These are phyloP conservation scores for Saturnia japonica DNA, from an alignment of 2,888 invertebrate species.

Conservation along the genomic window DNA sequence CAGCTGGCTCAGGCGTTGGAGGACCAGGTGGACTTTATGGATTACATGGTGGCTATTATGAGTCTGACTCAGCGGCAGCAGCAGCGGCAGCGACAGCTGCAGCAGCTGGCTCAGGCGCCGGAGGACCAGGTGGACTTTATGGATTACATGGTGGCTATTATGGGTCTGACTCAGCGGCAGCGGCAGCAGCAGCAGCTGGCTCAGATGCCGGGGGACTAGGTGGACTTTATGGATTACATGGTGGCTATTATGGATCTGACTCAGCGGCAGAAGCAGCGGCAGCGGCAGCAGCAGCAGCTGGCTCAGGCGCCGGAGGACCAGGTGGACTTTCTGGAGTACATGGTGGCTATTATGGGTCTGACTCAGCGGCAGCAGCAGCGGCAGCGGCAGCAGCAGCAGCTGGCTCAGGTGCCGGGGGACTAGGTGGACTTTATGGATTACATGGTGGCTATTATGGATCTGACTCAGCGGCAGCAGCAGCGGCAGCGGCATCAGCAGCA, in stretches of 20 bases:
- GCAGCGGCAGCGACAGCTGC: constrained; percentile 13
- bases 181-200: neutral
- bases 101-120: neutral
- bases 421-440: constrained; percentile 2
- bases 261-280: constrained; percentile 11
- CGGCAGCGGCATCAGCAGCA: constrained; percentile 10
- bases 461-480: constrained; percentile 4
- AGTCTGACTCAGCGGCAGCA: neutral
- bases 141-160: neutral
- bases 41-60: neutral
- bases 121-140: neutral
- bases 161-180: neutral
- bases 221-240: neutral
- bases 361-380: constrained; percentile 9
- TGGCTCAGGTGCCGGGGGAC: neutral
- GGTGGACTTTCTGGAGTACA: constrained; percentile 1
- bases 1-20: neutral
- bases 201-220: neutral
- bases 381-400: constrained; percentile 1
- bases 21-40: neutral
- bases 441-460: neutral
- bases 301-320: neutral
- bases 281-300: neutral
- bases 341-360: neutral
- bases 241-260: neutral